Conservation (phyloP, 2,113 vertebrate species). For the Tragelaphus scriptus region DNA sequence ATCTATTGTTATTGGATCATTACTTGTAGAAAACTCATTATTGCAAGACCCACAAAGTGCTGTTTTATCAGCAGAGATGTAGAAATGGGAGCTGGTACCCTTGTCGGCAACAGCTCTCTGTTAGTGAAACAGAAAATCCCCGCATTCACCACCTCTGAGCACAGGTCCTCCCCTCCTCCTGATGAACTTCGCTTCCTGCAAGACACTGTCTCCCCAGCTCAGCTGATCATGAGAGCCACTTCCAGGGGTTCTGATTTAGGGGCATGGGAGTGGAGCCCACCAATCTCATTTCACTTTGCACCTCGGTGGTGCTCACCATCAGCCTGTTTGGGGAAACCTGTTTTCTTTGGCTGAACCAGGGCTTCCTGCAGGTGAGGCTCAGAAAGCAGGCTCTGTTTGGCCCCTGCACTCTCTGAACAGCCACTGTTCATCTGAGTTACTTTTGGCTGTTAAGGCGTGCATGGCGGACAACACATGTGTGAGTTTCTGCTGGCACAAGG, state of each 20-base stretch:
- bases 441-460: background rate
- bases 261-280: background rate
- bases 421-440: background rate
- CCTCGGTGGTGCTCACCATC: background rate
- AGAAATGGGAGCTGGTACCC: background rate
- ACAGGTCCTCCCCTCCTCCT: background rate
- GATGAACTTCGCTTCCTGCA: background rate
- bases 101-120: background rate
- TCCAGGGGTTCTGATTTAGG: background rate
- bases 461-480: background rate
- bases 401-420: background rate
- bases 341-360: background rate
- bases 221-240: background rate
- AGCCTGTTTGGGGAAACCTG: background rate
- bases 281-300: background rate
- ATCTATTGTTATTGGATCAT: background rate
- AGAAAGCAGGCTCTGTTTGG: slow-evolving; percentile 22
- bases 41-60: background rate
- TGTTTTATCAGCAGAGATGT: background rate
- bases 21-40: slow-evolving; percentile 1
- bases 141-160: accelerated
- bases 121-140: background rate
- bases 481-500: background rate
- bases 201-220: background rate
- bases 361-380: background rate